Conservation (phyloP, 2,888 invertebrate species). For the Iselma pallidipennis region DNA sequence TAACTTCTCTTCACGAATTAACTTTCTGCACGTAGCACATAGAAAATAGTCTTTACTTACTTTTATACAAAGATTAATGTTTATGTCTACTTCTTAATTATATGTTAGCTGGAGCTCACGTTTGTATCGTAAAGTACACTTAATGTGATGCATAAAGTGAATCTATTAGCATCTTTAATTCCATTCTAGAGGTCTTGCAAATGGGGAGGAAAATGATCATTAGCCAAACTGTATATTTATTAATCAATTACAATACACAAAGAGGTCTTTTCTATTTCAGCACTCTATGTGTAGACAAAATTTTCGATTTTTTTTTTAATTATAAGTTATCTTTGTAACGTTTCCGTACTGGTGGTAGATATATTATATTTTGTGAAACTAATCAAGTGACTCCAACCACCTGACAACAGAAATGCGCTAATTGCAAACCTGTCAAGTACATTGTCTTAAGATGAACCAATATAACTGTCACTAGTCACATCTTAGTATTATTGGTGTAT, state of each 20-base stretch:
- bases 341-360: too few relatives aligned
- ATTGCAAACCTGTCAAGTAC: slow-evolving; percentile 46
- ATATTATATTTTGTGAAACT: slow-evolving; percentile 28
- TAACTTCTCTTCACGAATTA: slow-evolving; percentile 38
- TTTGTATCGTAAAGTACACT: slow-evolving; percentile 29
- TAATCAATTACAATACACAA: slow-evolving; percentile 17
- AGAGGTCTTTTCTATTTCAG: too few relatives aligned
- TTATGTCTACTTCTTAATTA: slow-evolving; percentile 46
- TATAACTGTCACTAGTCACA: slow-evolving; percentile 49
- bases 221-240: background rate
- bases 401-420: slow-evolving; percentile 39
- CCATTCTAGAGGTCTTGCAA: background rate
- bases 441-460: slow-evolving; percentile 43
- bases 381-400: slow-evolving; percentile 38
- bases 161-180: slow-evolving; percentile 32
- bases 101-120: slow-evolving; percentile 32
- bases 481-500: slow-evolving; percentile 41
- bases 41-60: background rate
- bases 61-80: slow-evolving; percentile 35
- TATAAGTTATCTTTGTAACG: slow-evolving; percentile 23
- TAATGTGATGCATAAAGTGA: slow-evolving; percentile 33
- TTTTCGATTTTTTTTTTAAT: too few relatives aligned
- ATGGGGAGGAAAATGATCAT: slow-evolving; percentile 8
- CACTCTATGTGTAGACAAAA: too few relatives aligned
- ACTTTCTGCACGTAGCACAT: slow-evolving; percentile 39